Evolutionary conservation across 2,113 vertebrate species (phyloP).

Genomic region (Burhinus oedicnemus): DNA sequence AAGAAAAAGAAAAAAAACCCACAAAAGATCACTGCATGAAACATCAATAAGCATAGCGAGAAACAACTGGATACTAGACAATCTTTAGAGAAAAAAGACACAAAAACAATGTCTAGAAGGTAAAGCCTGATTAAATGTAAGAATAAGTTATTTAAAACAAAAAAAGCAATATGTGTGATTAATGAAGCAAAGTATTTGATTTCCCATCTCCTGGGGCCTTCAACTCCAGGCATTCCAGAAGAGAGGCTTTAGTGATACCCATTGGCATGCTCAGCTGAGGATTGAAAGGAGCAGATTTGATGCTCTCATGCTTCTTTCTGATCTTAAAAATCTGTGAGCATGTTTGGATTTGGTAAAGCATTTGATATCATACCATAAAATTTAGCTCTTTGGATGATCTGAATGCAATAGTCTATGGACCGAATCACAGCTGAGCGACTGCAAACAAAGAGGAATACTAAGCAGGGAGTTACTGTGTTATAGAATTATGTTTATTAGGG

Average conservation of each 20-base stretch:
- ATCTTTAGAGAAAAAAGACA: constrained; percentile 9
- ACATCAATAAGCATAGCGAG: not conserved
- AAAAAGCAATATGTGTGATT: not conserved
- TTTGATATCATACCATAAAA: constrained; percentile 16
- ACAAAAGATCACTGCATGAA: not conserved
- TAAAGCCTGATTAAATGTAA: constrained; percentile 18
- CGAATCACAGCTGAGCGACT: not conserved
- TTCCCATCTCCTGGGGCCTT: not conserved
- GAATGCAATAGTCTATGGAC: not conserved
- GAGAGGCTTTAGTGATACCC: not conserved
- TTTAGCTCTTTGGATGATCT: constrained; percentile 6
- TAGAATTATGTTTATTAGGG: constrained; percentile 39
- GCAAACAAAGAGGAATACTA: constrained; percentile 19
- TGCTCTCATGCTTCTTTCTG: not conserved
- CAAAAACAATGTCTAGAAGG: not conserved
- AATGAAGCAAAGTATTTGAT: constrained; percentile 12
- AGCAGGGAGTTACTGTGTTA: not conserved
- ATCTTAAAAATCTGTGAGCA: constrained; percentile 24
- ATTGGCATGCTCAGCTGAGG: not conserved
- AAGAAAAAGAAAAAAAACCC: not conserved
- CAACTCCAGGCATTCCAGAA: not conserved
- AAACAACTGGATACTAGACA: not conserved
- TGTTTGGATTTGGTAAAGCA: constrained; percentile 33
- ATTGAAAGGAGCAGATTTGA: not conserved
- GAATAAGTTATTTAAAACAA: not conserved